A percentile compares a stretch with the other conserved stretches of the same genome.
Evolutionary conservation across 2,888 invertebrate genomes (phyloP).

Genomic region (Coenonympha arcania): DNA sequence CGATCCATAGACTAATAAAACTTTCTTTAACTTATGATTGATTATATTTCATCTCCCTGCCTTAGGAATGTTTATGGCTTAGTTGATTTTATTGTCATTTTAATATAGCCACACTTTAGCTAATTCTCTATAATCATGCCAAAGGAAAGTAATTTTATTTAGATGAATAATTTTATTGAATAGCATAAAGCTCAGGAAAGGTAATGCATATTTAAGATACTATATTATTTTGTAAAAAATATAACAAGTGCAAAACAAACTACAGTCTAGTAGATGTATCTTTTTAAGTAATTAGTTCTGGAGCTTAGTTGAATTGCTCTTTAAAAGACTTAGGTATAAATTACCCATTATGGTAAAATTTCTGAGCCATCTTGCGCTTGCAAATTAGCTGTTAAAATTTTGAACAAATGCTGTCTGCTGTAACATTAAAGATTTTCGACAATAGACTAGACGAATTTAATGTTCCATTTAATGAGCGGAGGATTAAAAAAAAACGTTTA

Average conservation of each 20-base stretch:
- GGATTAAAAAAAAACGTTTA: too few relatives aligned
- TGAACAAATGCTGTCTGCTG: neutral
- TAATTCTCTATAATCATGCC: too few relatives aligned
- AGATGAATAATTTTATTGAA: too few relatives aligned
- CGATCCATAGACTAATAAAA: conserved; percentile 4
- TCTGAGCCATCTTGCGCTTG: conserved; percentile 15
- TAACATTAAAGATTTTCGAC: neutral
- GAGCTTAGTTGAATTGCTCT: conserved; percentile 48
- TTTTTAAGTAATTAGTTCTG: conserved; percentile 10
- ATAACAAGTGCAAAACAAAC: too few relatives aligned
- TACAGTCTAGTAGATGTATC: too few relatives aligned
- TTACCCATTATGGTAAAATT: conserved; percentile 51
- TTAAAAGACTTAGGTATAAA: conserved; percentile 45
- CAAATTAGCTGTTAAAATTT: conserved; percentile 10
- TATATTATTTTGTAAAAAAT: too few relatives aligned
- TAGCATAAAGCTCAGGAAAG: too few relatives aligned
- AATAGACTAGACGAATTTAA: neutral
- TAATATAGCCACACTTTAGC: too few relatives aligned
- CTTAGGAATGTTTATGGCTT: conserved; percentile 1
- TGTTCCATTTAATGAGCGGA: neutral
- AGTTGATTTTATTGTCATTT: conserved; percentile 7
- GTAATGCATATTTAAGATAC: too few relatives aligned
- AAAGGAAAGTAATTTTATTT: too few relatives aligned
- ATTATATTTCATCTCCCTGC: neutral
- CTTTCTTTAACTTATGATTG: conserved; percentile 10